Conservation (phyloP, 2,888 invertebrate genomes). For the Malacosoma neustria region DNA sequence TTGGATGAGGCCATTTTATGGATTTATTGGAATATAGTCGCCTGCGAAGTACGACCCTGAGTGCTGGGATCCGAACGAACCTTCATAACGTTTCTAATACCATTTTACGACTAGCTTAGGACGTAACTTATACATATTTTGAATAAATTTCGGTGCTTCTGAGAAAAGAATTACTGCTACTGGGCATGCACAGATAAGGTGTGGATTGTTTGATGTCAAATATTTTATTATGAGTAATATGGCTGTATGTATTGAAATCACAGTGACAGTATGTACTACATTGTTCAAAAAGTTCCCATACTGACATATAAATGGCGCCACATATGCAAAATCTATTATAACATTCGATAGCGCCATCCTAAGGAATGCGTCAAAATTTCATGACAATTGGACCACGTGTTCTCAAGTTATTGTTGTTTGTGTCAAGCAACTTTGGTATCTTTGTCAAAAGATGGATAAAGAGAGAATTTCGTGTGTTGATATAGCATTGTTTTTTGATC, state of each 20-base stretch:
- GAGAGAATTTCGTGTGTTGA: no score
- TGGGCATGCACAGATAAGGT: constrained; percentile 40
- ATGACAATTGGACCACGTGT: no score
- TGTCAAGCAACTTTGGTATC: no score
- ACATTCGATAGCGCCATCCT: no score
- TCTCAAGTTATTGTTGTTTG: no score
- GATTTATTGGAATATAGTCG: constrained; percentile 60
- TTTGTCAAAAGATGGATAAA: no score
- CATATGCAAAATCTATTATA: no score
- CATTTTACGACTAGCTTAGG: constrained; percentile 66
- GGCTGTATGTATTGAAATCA: no score
- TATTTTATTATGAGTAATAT: constrained; percentile 4
- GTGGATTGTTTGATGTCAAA: constrained; percentile 3
- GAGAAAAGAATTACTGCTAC: constrained; percentile 52
- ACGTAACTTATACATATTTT: constrained; percentile 68
- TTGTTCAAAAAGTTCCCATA: neutral
- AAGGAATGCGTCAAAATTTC: no score
- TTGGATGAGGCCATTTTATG: constrained; percentile 51
- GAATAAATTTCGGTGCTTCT: constrained; percentile 61
- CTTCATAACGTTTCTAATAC: constrained; percentile 67
- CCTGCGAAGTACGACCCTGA: constrained; percentile 53
- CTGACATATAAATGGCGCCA: constrained; percentile 3
- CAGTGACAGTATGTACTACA: no score
- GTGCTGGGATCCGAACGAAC: constrained; percentile 64
- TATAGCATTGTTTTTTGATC: no score